Conservation (phyloP, 2,888 invertebrate genomes). For the Dolichopus griseipennis region DNA sequence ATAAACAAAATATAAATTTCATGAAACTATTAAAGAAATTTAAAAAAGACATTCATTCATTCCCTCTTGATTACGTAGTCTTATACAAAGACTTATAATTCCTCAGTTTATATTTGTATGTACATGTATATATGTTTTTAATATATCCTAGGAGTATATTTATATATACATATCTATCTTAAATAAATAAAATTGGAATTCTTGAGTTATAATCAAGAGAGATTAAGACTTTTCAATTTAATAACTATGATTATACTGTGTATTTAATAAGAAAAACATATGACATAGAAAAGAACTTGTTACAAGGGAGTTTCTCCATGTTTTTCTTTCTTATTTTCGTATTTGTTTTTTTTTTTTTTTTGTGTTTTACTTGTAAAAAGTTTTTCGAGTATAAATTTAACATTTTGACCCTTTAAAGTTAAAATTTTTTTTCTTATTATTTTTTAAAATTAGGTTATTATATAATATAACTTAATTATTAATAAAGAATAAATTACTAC, state of each 20-base stretch:
- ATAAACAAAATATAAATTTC: too few relatives aligned
- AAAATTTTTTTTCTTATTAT: too few relatives aligned
- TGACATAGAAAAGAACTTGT: too few relatives aligned
- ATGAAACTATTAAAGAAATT: background rate
- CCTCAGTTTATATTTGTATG: background rate
- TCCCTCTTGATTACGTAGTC: background rate
- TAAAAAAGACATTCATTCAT: background rate
- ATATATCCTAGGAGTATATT: too few relatives aligned
- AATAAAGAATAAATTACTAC: too few relatives aligned
- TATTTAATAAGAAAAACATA: too few relatives aligned
- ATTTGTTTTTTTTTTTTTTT: background rate
- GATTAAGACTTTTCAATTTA: background rate
- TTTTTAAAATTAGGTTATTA: too few relatives aligned
- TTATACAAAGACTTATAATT: background rate
- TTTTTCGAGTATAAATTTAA: too few relatives aligned
- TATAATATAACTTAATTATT: too few relatives aligned
- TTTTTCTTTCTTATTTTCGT: background rate
- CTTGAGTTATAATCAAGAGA: background rate
- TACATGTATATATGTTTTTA: background rate
- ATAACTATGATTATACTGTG: background rate
- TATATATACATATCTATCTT: background rate
- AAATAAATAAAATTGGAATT: background rate
- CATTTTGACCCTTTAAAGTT: too few relatives aligned
- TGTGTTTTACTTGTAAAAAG: too few relatives aligned
- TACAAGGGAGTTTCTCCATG: too few relatives aligned